These are phyloP conservation scores for Eupithecia tripunctaria DNA, from an alignment of 2,888 invertebrate genomes.

Conservation along the genomic window DNA sequence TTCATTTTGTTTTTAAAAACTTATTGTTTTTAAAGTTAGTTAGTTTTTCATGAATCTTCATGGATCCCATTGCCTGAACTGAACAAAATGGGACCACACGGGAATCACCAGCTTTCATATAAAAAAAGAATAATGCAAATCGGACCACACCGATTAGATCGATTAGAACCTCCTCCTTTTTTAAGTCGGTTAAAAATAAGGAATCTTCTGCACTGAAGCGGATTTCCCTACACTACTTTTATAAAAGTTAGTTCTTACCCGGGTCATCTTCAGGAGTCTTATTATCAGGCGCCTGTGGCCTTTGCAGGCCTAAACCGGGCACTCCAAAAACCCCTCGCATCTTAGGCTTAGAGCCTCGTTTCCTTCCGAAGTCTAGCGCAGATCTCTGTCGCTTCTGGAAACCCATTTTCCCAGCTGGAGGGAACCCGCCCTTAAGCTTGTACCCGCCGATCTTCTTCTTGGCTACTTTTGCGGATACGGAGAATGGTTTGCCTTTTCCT, in stretches of 20 bases:
- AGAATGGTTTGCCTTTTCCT: constrained; percentile 92
- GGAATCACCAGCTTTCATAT: too few species aligned
- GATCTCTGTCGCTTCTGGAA: constrained; percentile 90
- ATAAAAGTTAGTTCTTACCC: constrained; percentile 55
- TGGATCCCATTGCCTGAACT: too few species aligned
- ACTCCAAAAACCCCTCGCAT: constrained; percentile 93
- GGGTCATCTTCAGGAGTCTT: constrained; percentile 80
- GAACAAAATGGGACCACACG: too few species aligned
- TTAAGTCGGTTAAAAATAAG: too few species aligned
- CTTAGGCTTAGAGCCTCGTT: constrained; percentile 94
- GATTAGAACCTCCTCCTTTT: too few species aligned
- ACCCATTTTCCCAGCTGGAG: constrained; percentile 87
- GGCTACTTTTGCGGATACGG: constrained; percentile 89
- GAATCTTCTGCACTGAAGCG: neutral
- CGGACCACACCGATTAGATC: too few species aligned
- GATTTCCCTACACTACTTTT: neutral
- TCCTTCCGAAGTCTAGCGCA: constrained; percentile 89
- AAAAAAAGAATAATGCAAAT: too few species aligned
- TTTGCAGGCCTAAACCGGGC: constrained; percentile 90
- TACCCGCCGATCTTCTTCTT: constrained; percentile 90
- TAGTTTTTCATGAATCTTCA: too few species aligned
- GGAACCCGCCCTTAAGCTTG: constrained; percentile 87
- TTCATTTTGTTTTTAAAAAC: too few species aligned
- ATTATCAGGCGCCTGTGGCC: constrained; percentile 85
- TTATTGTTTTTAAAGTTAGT: too few species aligned